These are phyloP conservation scores for Bettongia penicillata DNA, from an alignment of 2,113 vertebrate genomes.

Conservation along the genomic window DNA sequence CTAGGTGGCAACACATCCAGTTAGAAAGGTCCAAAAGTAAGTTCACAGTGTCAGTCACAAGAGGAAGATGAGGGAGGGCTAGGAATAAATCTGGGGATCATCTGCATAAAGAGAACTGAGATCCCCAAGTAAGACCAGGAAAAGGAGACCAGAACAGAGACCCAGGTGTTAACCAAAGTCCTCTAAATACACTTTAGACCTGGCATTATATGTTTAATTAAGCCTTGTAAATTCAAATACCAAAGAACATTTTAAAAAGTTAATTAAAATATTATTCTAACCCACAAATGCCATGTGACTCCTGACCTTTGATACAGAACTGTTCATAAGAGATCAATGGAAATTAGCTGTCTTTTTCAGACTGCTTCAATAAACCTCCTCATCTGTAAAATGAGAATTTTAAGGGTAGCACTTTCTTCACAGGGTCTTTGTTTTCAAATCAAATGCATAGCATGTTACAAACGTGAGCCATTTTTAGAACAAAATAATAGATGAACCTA, in stretches of 20 bases:
- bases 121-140: too few relatives aligned
- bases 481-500: background rate
- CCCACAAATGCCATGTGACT: background rate
- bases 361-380: background rate
- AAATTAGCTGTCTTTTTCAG: background rate
- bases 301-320: background rate
- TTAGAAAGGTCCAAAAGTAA: background rate
- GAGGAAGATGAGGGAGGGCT: background rate
- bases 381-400: background rate
- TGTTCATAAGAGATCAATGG: conserved; percentile 13
- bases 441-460: background rate
- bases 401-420: background rate
- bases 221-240: conserved; percentile 23
- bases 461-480: background rate
- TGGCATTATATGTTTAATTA: conserved; percentile 37
- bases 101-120: background rate
- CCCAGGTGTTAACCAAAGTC: conserved; percentile 54
- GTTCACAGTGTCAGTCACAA: background rate
- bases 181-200: conserved; percentile 15
- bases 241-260: conserved; percentile 38
- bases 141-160: conserved; percentile 14
- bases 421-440: background rate
- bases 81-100: background rate
- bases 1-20: background rate
- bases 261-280: conserved; percentile 45